Evolutionary conservation across 2,888 invertebrate species (phyloP).

Genomic region (Reticulitermes lucifugus): DNA sequence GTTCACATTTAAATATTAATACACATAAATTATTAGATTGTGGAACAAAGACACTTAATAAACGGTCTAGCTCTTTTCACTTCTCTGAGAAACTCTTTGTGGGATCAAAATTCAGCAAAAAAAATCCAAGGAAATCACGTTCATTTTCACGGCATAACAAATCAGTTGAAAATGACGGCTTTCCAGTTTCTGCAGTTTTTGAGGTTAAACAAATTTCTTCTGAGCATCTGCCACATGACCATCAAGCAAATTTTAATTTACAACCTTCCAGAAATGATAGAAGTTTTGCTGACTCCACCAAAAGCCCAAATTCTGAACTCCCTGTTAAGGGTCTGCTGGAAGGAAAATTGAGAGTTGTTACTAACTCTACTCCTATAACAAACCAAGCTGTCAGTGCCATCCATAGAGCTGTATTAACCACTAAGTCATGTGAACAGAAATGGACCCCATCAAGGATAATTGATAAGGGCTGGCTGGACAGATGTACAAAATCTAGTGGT

Average conservation of each 20-base stretch:
- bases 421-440: neutral
- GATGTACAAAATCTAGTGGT: constrained; percentile 61
- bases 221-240: neutral
- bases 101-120: constrained; percentile 74
- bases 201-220: neutral
- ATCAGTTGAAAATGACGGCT: constrained; percentile 9
- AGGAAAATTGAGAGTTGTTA: constrained; percentile 40
- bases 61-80: constrained; percentile 64
- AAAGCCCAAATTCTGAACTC: neutral
- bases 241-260: neutral
- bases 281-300: neutral
- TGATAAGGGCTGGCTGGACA: constrained; percentile 71
- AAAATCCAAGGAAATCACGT: constrained; percentile 80
- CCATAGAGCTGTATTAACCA: constrained; percentile 38
- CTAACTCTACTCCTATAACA: constrained; percentile 21
- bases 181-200: neutral
- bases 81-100: constrained; percentile 77
- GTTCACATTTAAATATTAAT: constrained; percentile 63
- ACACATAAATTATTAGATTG: constrained; percentile 57
- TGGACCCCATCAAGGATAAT: constrained; percentile 59
- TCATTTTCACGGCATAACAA: constrained; percentile 39
- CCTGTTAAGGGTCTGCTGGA: neutral
- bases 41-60: constrained; percentile 42
- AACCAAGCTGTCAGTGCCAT: constrained; percentile 47
- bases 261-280: neutral